Conservation (phyloP, 2,888 invertebrate genomes). For the Apotomis capreana region DNA sequence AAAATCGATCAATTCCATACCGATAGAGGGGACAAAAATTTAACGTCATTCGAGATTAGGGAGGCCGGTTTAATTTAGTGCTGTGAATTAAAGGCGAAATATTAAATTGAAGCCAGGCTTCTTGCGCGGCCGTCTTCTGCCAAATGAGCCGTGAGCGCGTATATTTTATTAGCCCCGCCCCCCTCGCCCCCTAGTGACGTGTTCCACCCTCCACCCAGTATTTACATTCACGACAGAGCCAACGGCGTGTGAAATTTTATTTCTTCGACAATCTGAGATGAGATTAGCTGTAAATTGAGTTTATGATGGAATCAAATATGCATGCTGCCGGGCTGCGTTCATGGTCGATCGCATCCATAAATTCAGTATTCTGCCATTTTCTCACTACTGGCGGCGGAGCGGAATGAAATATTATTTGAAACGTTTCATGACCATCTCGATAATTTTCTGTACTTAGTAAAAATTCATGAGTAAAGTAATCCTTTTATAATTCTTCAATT, state of each 20-base stretch:
- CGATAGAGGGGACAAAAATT: conserved; percentile 74
- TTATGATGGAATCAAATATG: conserved; percentile 81
- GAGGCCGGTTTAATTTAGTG: conserved; percentile 67
- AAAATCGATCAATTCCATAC: conserved; percentile 79
- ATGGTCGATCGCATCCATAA: conserved; percentile 71
- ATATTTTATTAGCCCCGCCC: conserved; percentile 65
- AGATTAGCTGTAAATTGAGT: conserved; percentile 83
- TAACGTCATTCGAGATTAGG: conserved; percentile 69
- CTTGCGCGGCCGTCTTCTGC: conserved; percentile 57
- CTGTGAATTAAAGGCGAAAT: conserved; percentile 64
- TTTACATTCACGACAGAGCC: conserved; percentile 74
- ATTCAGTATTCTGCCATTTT: conserved; percentile 65
- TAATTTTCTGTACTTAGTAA: conserved; percentile 29
- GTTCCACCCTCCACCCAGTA: conserved; percentile 50
- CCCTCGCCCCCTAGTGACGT: conserved; percentile 38
- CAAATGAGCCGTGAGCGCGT: conserved; percentile 73
- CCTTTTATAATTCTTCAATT: too few relatives aligned
- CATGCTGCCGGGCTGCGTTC: conserved; percentile 65
- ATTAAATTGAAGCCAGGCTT: conserved; percentile 65
- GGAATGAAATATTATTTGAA: conserved; percentile 59
- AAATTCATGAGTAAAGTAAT: conserved; percentile 5
- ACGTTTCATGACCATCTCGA: conserved; percentile 45
- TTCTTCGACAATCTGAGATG: conserved; percentile 81
- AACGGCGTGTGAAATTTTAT: conserved; percentile 81
- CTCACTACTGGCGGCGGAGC: conserved; percentile 61